phyloP scores from a whole-genome alignment of 2,888 invertebrate genomes.

The Drosophila ezoana region DNA sequence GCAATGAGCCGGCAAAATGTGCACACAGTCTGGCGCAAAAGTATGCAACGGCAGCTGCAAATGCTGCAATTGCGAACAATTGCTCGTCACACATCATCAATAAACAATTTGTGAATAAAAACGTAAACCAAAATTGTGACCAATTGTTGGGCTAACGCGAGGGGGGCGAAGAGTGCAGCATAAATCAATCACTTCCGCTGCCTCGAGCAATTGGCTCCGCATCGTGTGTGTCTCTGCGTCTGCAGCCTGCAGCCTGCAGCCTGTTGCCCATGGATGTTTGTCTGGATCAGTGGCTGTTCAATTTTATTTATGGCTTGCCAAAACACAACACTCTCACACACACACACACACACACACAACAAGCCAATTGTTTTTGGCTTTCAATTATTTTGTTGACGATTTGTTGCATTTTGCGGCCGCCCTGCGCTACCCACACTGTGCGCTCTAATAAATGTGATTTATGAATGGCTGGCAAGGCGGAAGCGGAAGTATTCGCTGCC shows the following conservation, averaged over 20 bases:
- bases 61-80: conserved; percentile 12
- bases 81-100: conserved; percentile 74
- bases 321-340: conserved; percentile 10
- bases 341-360: conserved; percentile 4
- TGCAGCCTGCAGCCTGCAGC: conserved; percentile 9
- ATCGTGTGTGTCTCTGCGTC: not conserved
- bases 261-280: conserved; percentile 26
- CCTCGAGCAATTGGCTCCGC: conserved; percentile 50
- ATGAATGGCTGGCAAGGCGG: conserved; percentile 40
- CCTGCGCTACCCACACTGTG: conserved; percentile 34
- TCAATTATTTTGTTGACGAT: conserved; percentile 60
- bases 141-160: conserved; percentile 37
- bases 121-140: conserved; percentile 66
- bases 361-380: conserved; percentile 48
- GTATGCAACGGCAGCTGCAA: conserved; percentile 37
- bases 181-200: conserved; percentile 78
- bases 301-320: conserved; percentile 68
- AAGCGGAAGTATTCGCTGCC: conserved; percentile 47
- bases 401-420: conserved; percentile 39
- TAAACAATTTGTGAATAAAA: conserved; percentile 65
- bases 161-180: conserved; percentile 23
- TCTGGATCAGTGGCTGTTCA: conserved; percentile 36
- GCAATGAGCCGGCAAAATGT: conserved; percentile 65
- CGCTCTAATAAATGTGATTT: conserved; percentile 73
- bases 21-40: conserved; percentile 29